Percentiles rank a stretch among this genome's conserved stretches.
These are phyloP conservation scores for Egretta garzetta DNA, from an alignment of 2,113 vertebrate species.

Conservation along the genomic window DNA sequence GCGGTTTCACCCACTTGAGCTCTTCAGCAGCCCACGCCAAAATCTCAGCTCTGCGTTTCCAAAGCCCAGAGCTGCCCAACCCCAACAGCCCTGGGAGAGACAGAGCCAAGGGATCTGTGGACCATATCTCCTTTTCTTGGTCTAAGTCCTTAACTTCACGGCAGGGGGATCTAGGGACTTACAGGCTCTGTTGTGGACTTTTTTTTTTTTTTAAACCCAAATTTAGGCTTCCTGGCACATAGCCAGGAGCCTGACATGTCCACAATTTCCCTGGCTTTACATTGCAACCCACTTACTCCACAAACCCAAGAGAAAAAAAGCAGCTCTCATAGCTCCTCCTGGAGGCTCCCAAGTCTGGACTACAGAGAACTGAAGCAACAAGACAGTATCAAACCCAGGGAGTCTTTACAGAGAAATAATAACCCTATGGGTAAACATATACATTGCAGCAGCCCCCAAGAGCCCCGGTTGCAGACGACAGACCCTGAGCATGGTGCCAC, in stretches of 20 bases:
- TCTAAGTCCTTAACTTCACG: not conserved
- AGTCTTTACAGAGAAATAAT: not conserved
- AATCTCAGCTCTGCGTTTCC: not conserved
- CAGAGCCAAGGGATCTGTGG: not conserved
- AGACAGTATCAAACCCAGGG: not conserved
- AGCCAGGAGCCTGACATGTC: not conserved
- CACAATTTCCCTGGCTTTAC: not conserved
- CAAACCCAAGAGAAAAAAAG: not conserved
- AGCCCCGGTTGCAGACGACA: not conserved
- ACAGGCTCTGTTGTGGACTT: not conserved
- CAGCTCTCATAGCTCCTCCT: not conserved
- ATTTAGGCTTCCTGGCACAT: not conserved
- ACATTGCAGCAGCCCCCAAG: not conserved
- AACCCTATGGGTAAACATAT: not conserved
- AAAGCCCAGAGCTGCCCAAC: not conserved
- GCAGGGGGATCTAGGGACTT: not conserved
- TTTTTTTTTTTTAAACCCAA: not conserved
- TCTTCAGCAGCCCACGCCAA: constrained; percentile 16
- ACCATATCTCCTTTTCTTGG: not conserved
- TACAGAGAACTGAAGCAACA: not conserved
- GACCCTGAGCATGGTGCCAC: not conserved
- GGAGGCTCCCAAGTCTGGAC: not conserved
- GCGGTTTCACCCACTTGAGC: not conserved
- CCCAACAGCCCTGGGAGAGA: not conserved
- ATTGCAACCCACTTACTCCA: not conserved